phyloP scores from a whole-genome alignment of 2,888 invertebrate species.

The Cheilosia urbana region DNA sequence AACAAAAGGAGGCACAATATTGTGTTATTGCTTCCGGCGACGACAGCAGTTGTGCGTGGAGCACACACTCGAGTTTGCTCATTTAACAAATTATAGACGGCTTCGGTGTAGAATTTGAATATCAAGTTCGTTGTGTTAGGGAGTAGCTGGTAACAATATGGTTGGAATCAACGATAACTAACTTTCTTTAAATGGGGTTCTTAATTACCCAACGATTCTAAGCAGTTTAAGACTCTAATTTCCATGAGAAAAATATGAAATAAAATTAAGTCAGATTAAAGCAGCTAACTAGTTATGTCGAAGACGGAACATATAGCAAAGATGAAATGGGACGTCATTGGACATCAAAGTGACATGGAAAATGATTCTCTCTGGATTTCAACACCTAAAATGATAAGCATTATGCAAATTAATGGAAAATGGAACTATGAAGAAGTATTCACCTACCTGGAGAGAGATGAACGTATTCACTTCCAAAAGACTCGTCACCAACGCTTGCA shows the following conservation, averaged over 20 bases:
- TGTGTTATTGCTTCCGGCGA: conserved; percentile 40
- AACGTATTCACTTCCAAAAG: too few species aligned
- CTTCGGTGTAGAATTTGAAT: conserved; percentile 8
- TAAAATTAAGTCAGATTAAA: background rate
- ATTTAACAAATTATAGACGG: conserved; percentile 9
- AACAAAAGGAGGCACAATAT: conserved; percentile 16
- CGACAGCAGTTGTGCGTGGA: conserved; percentile 13
- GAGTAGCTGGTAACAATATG: background rate
- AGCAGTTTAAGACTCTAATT: conserved; percentile 9
- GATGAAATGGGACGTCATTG: too few species aligned
- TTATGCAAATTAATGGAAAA: too few species aligned
- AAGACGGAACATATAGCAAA: too few species aligned
- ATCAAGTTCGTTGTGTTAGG: background rate
- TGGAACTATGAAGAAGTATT: too few species aligned
- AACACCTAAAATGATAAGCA: too few species aligned
- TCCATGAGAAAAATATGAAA: background rate
- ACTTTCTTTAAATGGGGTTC: background rate
- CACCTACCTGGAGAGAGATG: too few species aligned
- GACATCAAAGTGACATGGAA: too few species aligned
- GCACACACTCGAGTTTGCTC: conserved; percentile 7
- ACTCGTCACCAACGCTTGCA: background rate
- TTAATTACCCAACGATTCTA: background rate
- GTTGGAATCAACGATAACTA: background rate
- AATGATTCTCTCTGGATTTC: too few species aligned
- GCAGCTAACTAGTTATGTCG: too few species aligned